Conservation (phyloP, 2,797 vertebrate genomes). For the Tokudaia tokunoshimensis region DNA sequence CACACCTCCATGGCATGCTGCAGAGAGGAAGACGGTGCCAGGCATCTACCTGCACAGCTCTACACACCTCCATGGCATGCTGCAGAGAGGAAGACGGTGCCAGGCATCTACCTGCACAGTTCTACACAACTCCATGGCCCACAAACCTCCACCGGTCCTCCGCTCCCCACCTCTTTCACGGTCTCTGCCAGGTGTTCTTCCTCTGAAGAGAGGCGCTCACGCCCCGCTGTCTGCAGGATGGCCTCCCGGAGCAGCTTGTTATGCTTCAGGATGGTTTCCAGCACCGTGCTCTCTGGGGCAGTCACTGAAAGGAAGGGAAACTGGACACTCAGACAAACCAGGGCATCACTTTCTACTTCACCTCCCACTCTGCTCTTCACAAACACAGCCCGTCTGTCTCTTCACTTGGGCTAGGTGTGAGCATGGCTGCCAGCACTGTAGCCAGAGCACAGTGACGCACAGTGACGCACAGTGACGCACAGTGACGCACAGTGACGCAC, state of each 20-base stretch:
- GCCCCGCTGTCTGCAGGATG: conserved; percentile 70
- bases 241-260: conserved; percentile 84
- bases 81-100: not conserved
- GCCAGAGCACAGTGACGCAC: not conserved
- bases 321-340: conserved; percentile 12
- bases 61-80: not conserved
- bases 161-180: conserved; percentile 85
- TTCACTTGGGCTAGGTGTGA: not conserved
- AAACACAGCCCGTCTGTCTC: not conserved
- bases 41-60: not conserved
- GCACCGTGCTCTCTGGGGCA: conserved; percentile 78
- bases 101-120: not conserved
- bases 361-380: not conserved
- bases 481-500: too few species aligned
- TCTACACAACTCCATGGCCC: not conserved
- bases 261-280: conserved; percentile 85
- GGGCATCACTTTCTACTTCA: not conserved
- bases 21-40: not conserved
- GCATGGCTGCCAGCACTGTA: not conserved
- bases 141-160: too few species aligned
- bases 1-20: accelerated
- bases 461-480: not conserved
- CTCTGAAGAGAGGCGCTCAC: conserved; percentile 41
- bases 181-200: conserved; percentile 78
- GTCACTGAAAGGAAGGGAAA: conserved; percentile 81